A percentile compares a stretch with the other conserved stretches of the same genome.
Conservation (phyloP, 92 coral and sea anemone genomes). For the Blastomussa wellsi region DNA sequence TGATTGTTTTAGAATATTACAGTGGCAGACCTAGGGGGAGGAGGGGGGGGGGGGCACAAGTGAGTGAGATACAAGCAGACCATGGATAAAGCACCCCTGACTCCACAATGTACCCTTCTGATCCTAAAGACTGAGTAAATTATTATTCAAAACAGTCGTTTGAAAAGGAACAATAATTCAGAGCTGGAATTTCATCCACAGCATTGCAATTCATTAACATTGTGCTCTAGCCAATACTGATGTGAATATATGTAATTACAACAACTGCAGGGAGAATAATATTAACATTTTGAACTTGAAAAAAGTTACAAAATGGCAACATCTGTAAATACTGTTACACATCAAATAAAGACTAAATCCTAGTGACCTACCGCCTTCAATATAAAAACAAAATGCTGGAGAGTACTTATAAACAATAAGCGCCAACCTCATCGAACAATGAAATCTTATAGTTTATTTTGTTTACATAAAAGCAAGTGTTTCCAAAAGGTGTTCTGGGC, state of each 20-base stretch:
- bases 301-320: not conserved
- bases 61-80: no score
- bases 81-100: no score
- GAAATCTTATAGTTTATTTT: not conserved
- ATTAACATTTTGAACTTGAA: not conserved
- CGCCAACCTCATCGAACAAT: not conserved
- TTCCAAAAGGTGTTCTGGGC: not conserved
- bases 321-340: not conserved
- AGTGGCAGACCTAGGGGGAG: no score
- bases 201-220: not conserved
- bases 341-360: not conserved
- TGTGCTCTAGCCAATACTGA: not conserved
- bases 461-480: constrained; percentile 1
- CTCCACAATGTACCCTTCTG: no score
- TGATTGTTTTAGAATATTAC: no score
- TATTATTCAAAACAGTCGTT: no score
- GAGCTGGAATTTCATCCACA: not conserved
- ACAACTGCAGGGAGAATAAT: not conserved
- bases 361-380: not conserved
- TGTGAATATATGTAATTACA: not conserved
- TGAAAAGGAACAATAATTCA: no score
- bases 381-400: not conserved
- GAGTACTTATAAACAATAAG: not conserved
- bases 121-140: no score
- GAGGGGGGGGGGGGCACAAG: no score